Base-by-base conservation (phyloP, 2,797 vertebrate species). In the Sebastes matsubarae region DNA sequence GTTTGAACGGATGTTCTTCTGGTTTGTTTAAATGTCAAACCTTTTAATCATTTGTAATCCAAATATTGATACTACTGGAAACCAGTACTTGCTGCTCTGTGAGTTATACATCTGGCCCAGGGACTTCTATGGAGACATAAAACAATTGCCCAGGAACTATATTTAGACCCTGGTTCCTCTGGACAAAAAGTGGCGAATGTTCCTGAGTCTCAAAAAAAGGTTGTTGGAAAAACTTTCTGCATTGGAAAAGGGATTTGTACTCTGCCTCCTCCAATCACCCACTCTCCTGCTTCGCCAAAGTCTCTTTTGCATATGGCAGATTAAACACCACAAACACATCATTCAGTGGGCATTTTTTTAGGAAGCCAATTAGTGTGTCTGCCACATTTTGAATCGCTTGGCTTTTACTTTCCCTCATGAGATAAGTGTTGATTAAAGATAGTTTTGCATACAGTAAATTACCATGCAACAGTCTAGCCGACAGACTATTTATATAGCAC, bases 231-330 rank as follows among this genome's bases (percentile, higher is more conserved):
- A 30, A 42, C 27, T 85, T 80, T 11, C 68, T 68, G 60, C 25
- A 5, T 13, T 73, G 60, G 11, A 29, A 79, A 80, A 77, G 14
- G 20, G 12, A 68, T 75, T 66, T 60, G 32, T 75, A 38, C n/a
- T 42, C 25, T 27, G 30, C 38, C 12, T 72, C 24, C 13, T 68
- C 18, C 32, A 82, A 25, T 83, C 58, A 52, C 54, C 64, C 24
- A 16, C 63, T 61, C 50, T 71, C 30, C 63, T 71, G 59, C 70
- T 71, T 81, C 20, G 18, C 46, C 12, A 30, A 60, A 24, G 30
- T 74, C 57, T 80, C 16, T 38, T 86, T 85, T 78, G 76, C 75
- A 85, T 87, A 32, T 68, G 69, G 67, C 61, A 54, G 60, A 75
- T 82, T 82, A 72, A 79, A 81, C 6, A 7, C 7, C 54, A 86